Percentiles rank a stretch among this genome's conserved stretches.
Conservation (phyloP, 2,888 invertebrate genomes). For the Phyllotreta striolata region DNA sequence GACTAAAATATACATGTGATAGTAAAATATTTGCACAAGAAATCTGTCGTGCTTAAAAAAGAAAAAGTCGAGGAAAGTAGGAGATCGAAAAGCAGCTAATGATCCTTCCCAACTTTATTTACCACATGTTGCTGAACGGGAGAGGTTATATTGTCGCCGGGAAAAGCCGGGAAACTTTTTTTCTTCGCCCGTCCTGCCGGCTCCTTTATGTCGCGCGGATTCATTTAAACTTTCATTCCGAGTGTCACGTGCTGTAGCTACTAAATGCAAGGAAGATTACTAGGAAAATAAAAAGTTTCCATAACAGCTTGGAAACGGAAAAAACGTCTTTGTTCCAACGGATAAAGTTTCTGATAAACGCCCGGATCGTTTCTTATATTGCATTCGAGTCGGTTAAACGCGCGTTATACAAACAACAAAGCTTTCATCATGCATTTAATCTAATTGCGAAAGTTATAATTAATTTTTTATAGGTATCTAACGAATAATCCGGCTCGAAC, state of each 20-base stretch:
- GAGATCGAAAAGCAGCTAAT: constrained; percentile 20
- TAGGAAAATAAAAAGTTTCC: constrained; percentile 22
- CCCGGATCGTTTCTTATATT: too few species aligned
- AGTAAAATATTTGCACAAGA: too few species aligned
- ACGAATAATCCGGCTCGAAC: too few species aligned
- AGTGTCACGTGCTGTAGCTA: constrained; percentile 26
- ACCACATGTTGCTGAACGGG: constrained; percentile 33
- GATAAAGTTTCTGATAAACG: too few species aligned
- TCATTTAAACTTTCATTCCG: constrained; percentile 30
- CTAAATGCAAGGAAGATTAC: constrained; percentile 18
- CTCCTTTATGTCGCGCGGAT: constrained; percentile 16
- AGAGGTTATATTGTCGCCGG: constrained; percentile 5
- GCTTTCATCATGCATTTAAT: too few species aligned
- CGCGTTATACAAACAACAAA: too few species aligned
- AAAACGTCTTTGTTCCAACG: background rate
- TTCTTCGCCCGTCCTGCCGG: constrained; percentile 3
- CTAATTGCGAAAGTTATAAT: too few species aligned
- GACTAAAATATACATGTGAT: too few species aligned
- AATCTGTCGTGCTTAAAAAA: too few species aligned
- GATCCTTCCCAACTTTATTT: constrained; percentile 25
- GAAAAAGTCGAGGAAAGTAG: background rate
- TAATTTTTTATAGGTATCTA: too few species aligned
- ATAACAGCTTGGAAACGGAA: constrained; percentile 8
- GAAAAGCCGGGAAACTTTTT: constrained; percentile 24
- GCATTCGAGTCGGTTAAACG: too few species aligned